Evolutionary conservation across 2,113 vertebrate species (phyloP).

Genomic region (Uria aalge): DNA sequence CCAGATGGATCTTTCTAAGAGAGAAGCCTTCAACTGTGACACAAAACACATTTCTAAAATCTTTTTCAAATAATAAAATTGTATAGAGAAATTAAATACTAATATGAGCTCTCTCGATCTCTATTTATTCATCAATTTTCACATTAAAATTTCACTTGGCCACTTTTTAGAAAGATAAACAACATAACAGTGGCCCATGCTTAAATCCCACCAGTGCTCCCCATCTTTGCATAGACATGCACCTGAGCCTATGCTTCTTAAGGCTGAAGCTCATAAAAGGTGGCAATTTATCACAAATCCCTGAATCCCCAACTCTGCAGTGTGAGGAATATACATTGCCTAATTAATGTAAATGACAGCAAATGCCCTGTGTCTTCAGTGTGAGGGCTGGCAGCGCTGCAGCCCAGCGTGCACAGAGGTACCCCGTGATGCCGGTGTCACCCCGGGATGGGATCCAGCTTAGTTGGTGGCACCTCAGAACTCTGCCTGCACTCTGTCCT

Average conservation of each 20-base stretch:
- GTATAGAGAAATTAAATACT: not conserved
- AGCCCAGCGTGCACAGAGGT: not conserved
- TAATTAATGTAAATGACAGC: not conserved
- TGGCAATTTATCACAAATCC: not conserved
- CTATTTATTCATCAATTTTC: not conserved
- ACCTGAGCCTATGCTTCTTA: not conserved
- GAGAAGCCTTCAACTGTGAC: not conserved
- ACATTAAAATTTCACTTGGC: not conserved
- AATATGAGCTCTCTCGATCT: not conserved
- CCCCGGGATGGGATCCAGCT: not conserved
- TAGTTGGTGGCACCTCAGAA: not conserved
- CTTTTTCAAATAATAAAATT: not conserved
- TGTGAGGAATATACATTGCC: not conserved
- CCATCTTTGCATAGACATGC: not conserved
- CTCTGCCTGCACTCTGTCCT: not conserved
- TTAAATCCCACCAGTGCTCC: not conserved
- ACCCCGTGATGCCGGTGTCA: rapidly evolving
- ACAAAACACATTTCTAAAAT: not conserved
- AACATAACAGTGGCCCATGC: not conserved
- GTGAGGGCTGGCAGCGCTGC: not conserved
- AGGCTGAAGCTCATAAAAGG: not conserved
- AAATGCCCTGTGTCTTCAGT: not conserved
- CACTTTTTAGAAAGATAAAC: not conserved
- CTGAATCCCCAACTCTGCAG: not conserved
- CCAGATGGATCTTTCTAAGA: not conserved